Conservation (phyloP, 2,113 vertebrate species). For the Pundamilia nyererei region DNA sequence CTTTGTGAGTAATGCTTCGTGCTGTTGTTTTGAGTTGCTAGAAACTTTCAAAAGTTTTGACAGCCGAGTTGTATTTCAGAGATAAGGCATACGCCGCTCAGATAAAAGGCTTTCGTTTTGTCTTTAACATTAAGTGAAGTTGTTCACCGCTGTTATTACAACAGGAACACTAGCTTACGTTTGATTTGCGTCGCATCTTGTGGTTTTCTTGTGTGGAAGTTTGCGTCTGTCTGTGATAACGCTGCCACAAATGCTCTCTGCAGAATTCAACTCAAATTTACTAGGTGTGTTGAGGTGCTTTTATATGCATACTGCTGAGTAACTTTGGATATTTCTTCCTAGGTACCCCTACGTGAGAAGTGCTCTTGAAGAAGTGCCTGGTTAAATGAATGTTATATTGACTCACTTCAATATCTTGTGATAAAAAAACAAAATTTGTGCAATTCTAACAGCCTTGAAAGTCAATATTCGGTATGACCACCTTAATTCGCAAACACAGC, state of each 20-base stretch:
- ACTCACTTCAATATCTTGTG: neutral
- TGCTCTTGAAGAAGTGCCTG: neutral
- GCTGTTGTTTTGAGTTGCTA: neutral
- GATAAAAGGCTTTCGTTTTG: neutral
- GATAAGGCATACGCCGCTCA: neutral
- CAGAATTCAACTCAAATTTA: neutral
- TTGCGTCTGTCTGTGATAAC: neutral
- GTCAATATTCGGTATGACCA: neutral
- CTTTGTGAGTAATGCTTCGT: neutral
- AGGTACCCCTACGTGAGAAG: no score
- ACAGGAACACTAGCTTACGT: neutral
- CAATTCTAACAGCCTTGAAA: neutral
- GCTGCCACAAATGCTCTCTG: no score
- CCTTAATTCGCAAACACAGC: neutral
- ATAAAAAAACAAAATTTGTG: neutral
- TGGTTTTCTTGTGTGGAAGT: neutral
- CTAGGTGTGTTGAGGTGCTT: neutral
- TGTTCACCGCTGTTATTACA: neutral
- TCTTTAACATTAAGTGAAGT: neutral
- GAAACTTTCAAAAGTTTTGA: neutral
- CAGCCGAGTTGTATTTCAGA: neutral
- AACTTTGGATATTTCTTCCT: neutral
- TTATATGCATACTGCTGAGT: neutral
- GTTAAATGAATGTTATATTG: neutral
- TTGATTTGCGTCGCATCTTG: neutral